Conservation (phyloP, 2,113 vertebrate genomes). For the Austrofundulus limnaeus region DNA sequence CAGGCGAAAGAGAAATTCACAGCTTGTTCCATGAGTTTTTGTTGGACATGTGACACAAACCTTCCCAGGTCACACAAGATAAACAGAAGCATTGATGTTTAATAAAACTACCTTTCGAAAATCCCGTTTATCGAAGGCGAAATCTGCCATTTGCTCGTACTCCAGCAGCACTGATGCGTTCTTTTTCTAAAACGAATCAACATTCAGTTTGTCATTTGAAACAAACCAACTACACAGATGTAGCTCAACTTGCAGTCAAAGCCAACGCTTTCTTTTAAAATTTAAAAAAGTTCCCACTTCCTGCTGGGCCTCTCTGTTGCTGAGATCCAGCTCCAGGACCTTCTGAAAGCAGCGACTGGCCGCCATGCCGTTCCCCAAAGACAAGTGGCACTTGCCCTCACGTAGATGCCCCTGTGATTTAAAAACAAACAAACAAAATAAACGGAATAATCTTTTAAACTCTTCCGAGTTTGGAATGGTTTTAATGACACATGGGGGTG, state of each 20-base stretch:
- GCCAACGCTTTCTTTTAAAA: background rate
- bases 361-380: conserved; percentile 92
- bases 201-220: background rate
- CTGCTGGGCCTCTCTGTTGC: conserved; percentile 85
- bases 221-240: background rate
- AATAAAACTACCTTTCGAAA: conserved; percentile 88
- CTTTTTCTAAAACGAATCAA: conserved; percentile 81
- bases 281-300: conserved; percentile 77
- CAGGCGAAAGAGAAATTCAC: background rate
- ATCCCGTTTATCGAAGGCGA: conserved; percentile 91
- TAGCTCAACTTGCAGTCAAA: background rate
- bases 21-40: background rate
- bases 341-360: conserved; percentile 91
- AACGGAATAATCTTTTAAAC: background rate
- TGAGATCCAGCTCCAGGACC: conserved; percentile 89
- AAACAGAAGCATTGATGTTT: background rate
- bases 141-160: conserved; percentile 89
- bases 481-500: no score
- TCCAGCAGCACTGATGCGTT: conserved; percentile 87
- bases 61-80: background rate
- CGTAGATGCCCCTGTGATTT: conserved; percentile 89
- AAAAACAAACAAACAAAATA: background rate
- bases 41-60: background rate
- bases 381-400: conserved; percentile 95
- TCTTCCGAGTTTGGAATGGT: background rate